Base-by-base conservation (phyloP, 2,797 vertebrate genomes). In the Eulemur albifrons region DNA sequence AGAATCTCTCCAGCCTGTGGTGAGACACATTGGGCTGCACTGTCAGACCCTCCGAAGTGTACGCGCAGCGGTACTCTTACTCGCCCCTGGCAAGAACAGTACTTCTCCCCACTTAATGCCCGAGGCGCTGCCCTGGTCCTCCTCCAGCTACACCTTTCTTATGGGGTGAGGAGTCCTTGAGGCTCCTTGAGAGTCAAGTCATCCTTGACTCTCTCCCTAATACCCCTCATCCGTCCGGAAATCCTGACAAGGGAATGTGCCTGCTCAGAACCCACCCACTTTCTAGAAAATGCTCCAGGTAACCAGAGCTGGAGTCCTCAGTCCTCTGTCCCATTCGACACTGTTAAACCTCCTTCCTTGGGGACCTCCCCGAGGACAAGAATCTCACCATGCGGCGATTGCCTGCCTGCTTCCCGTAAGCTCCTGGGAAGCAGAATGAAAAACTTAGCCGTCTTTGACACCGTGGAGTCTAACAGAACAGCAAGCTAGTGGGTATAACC, bases 21-120 rank as follows among this genome's bases (percentile, higher is more conserved):
- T 17, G 6, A n/a, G 21, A n/a, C 5, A 23, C 3, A 1, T 0
- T 79, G n/a, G 17, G 5, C 23, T 30, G 32, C 40, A 4, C 15
- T 54, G 9, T 45, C 70, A 65, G 35, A 12, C 18, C 7, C 1
- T 69, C 27, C 7, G 48, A 84, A 48, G 23, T 54, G 2, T 13
- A 30, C n/a, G 5, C 23, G 75, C 35, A 70, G 17, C 9, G 54
- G 11, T 27, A 10, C 2, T 6, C 2, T 40, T 94, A 82, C n/a
- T 54, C 23, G 27, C 25, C 14, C 15, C 84, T 25, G 50, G 8
- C 2, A 45, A 38, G 32, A 75, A 11, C 43, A 20, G 17, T 75
- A 15, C 72, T 48, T 48, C 18, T 50, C 30, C 20, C 32, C 45
- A 32, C 45, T 21, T 48, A n/a, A 70, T 73, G 25, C 43, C 14